Evolutionary conservation across 2,113 vertebrate genomes (phyloP), one percentile per base, ranked within the genome.

Genomic region (Corydoras maculifer): DNA sequence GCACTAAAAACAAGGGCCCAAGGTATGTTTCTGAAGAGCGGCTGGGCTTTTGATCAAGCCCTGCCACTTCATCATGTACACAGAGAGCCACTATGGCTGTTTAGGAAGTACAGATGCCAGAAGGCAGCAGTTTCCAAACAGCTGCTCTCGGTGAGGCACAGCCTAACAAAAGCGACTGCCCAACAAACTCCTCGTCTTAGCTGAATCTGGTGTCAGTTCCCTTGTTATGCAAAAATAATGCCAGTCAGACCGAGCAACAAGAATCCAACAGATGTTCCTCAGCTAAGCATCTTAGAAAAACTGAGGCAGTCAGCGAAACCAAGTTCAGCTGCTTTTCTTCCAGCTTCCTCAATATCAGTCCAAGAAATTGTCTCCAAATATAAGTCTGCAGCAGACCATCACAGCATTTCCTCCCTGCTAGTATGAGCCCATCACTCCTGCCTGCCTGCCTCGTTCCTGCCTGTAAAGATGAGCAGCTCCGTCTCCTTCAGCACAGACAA

Each of bases 1-100:
- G 72, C 81, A 80, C 80, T 79, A 85, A 82, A 90, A 89, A 88
- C 83, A 82, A 69, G 78, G 77, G 77, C 86, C 87, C 70, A 67
- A 91, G 84, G 90, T 91, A 87, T 84, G 77, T 77, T 62, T 11
- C 78, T 81, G 82, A 83, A 82, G 67, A 69, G 60, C 60, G 74
- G 59, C 71, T 65, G 35, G 35, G 58, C 68, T 70, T 78, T 80
- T 78, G 76, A 80, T 80, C 73, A 69, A 59, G 49, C 9, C 70
- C 12, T 25, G 48, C 25, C 49, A 62, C 71, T 64, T 69, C 69
- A 61, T 63, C 35, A 58, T 58, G 70, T 68, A 68, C 67, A 64
- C 63, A 74, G 65, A 61, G 54, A 74, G 58, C 32, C 50, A 54
- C 25, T 43, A 29, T 58, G 59, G 53, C 72, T 68, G 72, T 62